Evolutionary conservation across 2,888 invertebrate genomes (phyloP).

Genomic region (Dryocosmus kuriphilus): DNA sequence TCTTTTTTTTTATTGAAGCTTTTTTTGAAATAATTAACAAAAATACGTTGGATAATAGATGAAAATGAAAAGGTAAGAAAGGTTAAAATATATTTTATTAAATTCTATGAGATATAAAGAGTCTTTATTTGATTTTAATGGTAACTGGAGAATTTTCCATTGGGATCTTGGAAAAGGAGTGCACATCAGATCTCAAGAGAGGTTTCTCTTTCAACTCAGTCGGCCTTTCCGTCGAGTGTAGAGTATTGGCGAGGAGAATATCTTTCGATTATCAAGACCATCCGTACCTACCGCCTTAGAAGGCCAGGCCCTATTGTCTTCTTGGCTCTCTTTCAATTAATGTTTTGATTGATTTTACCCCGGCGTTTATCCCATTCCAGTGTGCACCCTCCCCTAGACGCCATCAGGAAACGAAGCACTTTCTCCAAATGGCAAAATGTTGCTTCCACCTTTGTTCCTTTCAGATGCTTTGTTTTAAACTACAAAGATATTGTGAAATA

Average conservation of each 20-base stretch:
- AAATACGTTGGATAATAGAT: too few relatives aligned
- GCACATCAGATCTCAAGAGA: slow-evolving; percentile 48
- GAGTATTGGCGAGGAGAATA: slow-evolving; percentile 68
- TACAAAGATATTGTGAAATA: slow-evolving; percentile 26
- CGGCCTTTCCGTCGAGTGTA: slow-evolving; percentile 54
- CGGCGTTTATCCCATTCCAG: slow-evolving; percentile 50
- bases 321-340: slow-evolving; percentile 77
- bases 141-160: background rate
- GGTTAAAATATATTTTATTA: background rate
- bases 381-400: slow-evolving; percentile 1
- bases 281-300: slow-evolving; percentile 69
- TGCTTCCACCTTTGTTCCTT: slow-evolving; percentile 35
- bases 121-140: background rate
- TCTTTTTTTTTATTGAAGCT: too few relatives aligned
- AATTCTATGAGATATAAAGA: background rate
- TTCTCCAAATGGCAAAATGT: slow-evolving; percentile 41
- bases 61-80: background rate
- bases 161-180: slow-evolving; percentile 18
- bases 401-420: slow-evolving; percentile 35
- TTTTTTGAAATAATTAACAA: too few relatives aligned
- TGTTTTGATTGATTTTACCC: slow-evolving; percentile 77
- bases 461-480: slow-evolving; percentile 35
- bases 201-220: slow-evolving; percentile 50
- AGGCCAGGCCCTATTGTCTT: slow-evolving; percentile 73
- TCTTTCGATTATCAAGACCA: slow-evolving; percentile 76